Evolutionary conservation across 2,888 invertebrate species (phyloP).

Genomic region (Toxonevra muliebris): DNA sequence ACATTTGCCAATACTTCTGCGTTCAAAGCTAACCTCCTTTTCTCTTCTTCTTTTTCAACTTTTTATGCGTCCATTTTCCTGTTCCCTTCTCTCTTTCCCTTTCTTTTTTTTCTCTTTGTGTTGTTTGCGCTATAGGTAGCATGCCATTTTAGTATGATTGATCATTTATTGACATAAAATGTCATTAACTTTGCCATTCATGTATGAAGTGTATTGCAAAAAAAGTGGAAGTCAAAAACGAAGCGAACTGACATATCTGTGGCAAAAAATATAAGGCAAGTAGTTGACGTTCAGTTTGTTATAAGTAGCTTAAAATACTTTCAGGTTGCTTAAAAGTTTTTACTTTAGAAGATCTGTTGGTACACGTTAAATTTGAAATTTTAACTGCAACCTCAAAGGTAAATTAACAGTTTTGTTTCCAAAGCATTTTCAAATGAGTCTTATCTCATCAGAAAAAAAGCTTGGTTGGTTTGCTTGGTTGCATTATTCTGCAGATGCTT

Average conservation of each 20-base stretch:
- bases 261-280: neutral
- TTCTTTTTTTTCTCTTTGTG: neutral
- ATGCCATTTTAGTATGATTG: slow-evolving; percentile 36
- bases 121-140: too few relatives aligned
- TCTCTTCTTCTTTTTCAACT: slow-evolving; percentile 6
- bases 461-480: too few relatives aligned
- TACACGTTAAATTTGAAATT: too few relatives aligned
- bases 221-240: neutral
- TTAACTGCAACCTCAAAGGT: too few relatives aligned
- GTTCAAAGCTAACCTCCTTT: neutral
- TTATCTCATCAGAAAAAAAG: too few relatives aligned
- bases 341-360: too few relatives aligned
- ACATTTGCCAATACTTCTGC: slow-evolving; percentile 8
- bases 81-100: neutral
- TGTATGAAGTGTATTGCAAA: slow-evolving; percentile 16
- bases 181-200: slow-evolving; percentile 35
- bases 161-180: slow-evolving; percentile 44
- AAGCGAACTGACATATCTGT: slow-evolving; percentile 14
- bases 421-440: too few relatives aligned
- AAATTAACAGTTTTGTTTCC: too few relatives aligned
- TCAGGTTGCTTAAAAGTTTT: too few relatives aligned
- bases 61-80: neutral
- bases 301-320: too few relatives aligned
- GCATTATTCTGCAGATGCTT: too few relatives aligned
- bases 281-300: too few relatives aligned